Conservation (phyloP, 2,888 invertebrate species). For the Nudaria mundana region DNA sequence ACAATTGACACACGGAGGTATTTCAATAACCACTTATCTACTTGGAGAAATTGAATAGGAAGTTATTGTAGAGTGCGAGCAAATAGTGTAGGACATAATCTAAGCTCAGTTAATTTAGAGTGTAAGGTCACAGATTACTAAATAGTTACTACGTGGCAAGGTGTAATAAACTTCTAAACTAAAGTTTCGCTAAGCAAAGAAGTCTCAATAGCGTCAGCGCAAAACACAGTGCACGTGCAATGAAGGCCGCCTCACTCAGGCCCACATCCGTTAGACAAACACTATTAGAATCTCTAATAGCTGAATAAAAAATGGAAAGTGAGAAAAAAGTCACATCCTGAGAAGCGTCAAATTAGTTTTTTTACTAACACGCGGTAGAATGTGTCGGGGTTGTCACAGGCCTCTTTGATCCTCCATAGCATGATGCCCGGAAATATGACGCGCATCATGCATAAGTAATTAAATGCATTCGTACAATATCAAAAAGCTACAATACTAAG, state of each 20-base stretch:
- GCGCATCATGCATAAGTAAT: slow-evolving; percentile 57
- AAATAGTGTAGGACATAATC: too few relatives aligned
- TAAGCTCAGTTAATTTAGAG: too few relatives aligned
- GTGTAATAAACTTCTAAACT: too few relatives aligned
- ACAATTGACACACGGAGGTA: too few relatives aligned
- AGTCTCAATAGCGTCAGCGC: too few relatives aligned
- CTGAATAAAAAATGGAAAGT: slow-evolving; percentile 48
- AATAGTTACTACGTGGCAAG: too few relatives aligned
- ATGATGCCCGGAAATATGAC: slow-evolving; percentile 46
- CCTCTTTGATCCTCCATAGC: slow-evolving; percentile 47
- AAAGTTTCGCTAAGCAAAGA: too few relatives aligned
- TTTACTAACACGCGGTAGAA: slow-evolving; percentile 33
- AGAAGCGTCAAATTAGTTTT: slow-evolving; percentile 56
- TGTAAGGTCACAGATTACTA: too few relatives aligned
- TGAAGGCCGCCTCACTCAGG: slow-evolving; percentile 51
- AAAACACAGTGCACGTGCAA: too few relatives aligned
- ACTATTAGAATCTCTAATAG: slow-evolving; percentile 55
- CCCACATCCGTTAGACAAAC: slow-evolving; percentile 54
- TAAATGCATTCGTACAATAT: slow-evolving; percentile 23
- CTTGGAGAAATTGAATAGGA: too few relatives aligned
- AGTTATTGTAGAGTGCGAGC: too few relatives aligned
- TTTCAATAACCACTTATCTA: too few relatives aligned
- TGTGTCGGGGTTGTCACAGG: slow-evolving; percentile 36
- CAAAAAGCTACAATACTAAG: slow-evolving; percentile 28
- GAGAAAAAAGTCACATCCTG: slow-evolving; percentile 43